These are phyloP conservation scores for Drosophila atripex DNA, from an alignment of 2,888 invertebrate genomes.

Conservation along the genomic window DNA sequence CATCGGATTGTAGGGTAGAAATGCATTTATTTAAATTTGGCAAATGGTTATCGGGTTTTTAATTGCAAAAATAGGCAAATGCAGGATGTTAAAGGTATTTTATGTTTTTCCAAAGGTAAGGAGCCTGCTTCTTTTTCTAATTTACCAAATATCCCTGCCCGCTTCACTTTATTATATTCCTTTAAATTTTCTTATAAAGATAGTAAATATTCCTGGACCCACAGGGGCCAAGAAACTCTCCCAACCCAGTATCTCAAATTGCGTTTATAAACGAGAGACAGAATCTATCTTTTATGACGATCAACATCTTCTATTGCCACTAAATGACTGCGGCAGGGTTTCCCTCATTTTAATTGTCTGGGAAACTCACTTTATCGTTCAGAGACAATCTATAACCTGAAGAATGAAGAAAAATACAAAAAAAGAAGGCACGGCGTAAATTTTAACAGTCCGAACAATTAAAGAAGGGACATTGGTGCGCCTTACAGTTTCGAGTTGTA, in stretches of 20 bases:
- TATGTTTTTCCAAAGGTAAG: no score
- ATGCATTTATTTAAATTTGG: constrained; percentile 12
- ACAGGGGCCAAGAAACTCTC: constrained; percentile 5
- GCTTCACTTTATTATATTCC: background rate
- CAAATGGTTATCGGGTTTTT: constrained; percentile 7
- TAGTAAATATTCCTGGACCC: constrained; percentile 14
- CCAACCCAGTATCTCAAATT: constrained; percentile 54
- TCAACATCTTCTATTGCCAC: constrained; percentile 48
- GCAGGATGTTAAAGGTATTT: background rate
- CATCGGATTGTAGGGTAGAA: constrained; percentile 21
- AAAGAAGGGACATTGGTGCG: constrained; percentile 26
- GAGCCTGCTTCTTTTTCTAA: background rate
- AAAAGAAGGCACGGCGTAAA: constrained; percentile 33
- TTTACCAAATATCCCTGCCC: background rate
- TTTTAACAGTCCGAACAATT: constrained; percentile 46
- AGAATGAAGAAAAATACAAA: constrained; percentile 21
- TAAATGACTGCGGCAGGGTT: constrained; percentile 30
- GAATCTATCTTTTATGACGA: constrained; percentile 29
- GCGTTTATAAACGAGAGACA: constrained; percentile 20
- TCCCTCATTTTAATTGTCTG: constrained; percentile 62
- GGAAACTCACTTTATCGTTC: constrained; percentile 65
- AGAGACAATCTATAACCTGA: constrained; percentile 45
- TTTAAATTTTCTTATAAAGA: background rate
- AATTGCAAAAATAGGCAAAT: background rate
- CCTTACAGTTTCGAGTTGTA: constrained; percentile 1